phyloP scores from a whole-genome alignment of 2,797 vertebrate genomes.

The Todus mexicanus region DNA sequence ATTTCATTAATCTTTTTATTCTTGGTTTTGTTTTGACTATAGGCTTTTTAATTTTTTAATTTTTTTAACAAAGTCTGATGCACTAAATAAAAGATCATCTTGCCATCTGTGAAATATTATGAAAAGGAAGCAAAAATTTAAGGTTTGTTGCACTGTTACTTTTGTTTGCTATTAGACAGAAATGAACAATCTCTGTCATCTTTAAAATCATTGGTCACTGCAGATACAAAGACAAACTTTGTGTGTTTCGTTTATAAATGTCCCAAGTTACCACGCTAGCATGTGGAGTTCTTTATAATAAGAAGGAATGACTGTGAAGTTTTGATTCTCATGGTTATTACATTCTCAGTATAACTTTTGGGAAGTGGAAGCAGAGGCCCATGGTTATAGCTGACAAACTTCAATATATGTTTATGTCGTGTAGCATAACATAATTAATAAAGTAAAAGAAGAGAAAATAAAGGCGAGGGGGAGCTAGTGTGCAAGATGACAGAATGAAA shows the following conservation, averaged over 20 bases:
- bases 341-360: background rate
- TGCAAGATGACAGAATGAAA: background rate
- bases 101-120: background rate
- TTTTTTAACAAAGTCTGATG: background rate
- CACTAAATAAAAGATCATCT: background rate
- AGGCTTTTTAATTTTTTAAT: no score
- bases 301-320: background rate
- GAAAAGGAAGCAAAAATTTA: background rate
- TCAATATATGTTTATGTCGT: background rate
- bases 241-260: background rate
- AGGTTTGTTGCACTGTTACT: background rate
- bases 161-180: background rate
- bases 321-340: slow-evolving; percentile 4
- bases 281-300: background rate
- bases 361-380: background rate
- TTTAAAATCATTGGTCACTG: background rate
- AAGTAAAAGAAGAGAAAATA: background rate
- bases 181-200: background rate
- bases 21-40: background rate
- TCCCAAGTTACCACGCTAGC: background rate
- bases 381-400: background rate
- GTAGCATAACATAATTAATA: background rate
- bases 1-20: background rate
- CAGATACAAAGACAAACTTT: background rate
- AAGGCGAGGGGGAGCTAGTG: background rate